Percentiles rank a stretch among this genome's conserved stretches.
Evolutionary conservation across 2,888 invertebrate species (phyloP).

Genomic region (Sisyra nigra): DNA sequence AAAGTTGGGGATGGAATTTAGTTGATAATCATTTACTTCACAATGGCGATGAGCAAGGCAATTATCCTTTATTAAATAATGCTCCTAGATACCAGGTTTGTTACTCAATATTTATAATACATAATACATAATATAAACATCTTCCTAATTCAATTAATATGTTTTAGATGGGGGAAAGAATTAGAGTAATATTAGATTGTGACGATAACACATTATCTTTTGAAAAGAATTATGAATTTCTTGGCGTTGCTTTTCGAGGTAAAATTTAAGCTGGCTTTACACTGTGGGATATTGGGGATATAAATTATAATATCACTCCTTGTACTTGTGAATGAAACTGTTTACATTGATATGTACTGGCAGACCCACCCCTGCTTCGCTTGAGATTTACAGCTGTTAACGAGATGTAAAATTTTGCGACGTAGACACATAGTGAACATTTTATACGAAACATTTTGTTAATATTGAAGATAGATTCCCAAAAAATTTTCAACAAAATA

Average conservation of each 20-base stretch:
- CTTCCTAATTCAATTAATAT: conserved; percentile 2
- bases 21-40: conserved; percentile 94
- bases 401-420: too few relatives aligned
- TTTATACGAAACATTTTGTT: too few relatives aligned
- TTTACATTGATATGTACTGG: too few relatives aligned
- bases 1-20: conserved; percentile 99
- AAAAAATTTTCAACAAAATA: too few relatives aligned
- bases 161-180: conserved; percentile 84
- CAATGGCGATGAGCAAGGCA: conserved; percentile 89
- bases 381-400: too few relatives aligned
- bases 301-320: too few relatives aligned
- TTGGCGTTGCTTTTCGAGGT: conserved; percentile 96
- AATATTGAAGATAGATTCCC: too few relatives aligned
- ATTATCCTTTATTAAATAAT: conserved; percentile 87
- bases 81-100: conserved; percentile 90
- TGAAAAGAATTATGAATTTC: conserved; percentile 95
- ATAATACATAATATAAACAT: conserved; percentile 9
- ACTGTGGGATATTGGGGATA: too few relatives aligned
- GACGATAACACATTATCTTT: conserved; percentile 93
- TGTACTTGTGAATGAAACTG: too few relatives aligned
- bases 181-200: conserved; percentile 94
- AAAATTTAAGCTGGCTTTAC: too few relatives aligned
- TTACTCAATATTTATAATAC: conserved; percentile 10
- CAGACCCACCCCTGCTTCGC: too few relatives aligned
- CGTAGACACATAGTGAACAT: too few relatives aligned